Percentiles rank a stretch among this genome's conserved stretches.
Conservation (phyloP, 2,888 invertebrate genomes). For the Drosophila algonquin region DNA sequence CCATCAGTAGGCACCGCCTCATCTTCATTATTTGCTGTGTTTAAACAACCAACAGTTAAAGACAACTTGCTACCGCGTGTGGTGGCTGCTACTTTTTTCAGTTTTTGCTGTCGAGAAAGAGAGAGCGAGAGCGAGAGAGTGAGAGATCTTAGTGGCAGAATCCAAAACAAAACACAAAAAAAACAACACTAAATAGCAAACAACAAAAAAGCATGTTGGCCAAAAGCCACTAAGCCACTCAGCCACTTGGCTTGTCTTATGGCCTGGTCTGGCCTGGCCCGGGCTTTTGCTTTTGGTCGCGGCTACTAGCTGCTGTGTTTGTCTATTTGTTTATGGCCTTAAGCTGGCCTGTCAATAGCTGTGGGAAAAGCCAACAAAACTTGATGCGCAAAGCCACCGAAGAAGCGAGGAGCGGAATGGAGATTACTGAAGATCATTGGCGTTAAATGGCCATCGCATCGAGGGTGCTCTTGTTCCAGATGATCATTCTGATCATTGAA, state of each 20-base stretch:
- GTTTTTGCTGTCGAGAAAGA: conserved; percentile 15
- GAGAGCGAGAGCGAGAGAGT: conserved; percentile 33
- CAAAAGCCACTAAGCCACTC: conserved; percentile 73
- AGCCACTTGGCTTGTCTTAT: conserved; percentile 36
- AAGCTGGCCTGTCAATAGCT: conserved; percentile 73
- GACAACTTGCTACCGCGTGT: conserved; percentile 66
- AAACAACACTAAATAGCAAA: conserved; percentile 45
- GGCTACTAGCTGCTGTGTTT: conserved; percentile 55
- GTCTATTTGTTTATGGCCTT: conserved; percentile 76
- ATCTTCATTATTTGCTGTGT: conserved; percentile 68
- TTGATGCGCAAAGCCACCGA: conserved; percentile 49
- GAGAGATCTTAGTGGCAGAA: conserved; percentile 51
- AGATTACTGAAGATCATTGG: conserved; percentile 37
- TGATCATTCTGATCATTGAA: conserved; percentile 8
- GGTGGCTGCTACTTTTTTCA: conserved; percentile 8
- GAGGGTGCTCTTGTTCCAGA: conserved; percentile 11
- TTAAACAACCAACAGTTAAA: conserved; percentile 69
- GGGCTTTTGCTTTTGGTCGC: conserved; percentile 36
- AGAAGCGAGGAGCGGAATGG: conserved; percentile 12
- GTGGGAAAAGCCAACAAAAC: conserved; percentile 76
- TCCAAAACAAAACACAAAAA: conserved; percentile 42
- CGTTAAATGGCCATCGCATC: conserved; percentile 28
- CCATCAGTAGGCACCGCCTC: conserved; percentile 52
- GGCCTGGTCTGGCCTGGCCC: too few species aligned
- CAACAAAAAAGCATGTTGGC: conserved; percentile 56